These are phyloP conservation scores for Oscheius sp. DNA, from an alignment of 2,888 invertebrate genomes.

Conservation along the genomic window DNA sequence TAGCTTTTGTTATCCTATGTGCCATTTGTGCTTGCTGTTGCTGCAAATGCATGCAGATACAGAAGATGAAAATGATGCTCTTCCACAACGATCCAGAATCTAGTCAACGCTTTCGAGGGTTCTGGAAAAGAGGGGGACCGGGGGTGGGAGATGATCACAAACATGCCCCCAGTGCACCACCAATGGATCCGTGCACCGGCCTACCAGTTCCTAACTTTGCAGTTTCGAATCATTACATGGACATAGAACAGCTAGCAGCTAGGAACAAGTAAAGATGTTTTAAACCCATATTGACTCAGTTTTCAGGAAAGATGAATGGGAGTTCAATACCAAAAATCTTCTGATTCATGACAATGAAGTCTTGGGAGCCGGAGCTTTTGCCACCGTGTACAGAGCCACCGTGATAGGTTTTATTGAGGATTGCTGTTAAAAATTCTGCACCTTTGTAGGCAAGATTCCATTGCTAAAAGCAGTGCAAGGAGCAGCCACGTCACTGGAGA, in stretches of 20 bases:
- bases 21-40: slow-evolving; percentile 47
- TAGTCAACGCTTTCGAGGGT: background rate
- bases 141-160: background rate
- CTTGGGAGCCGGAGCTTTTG: slow-evolving; percentile 66
- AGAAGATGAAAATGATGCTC: slow-evolving; percentile 8
- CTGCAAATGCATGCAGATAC: slow-evolving; percentile 42
- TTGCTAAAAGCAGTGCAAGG: slow-evolving; percentile 45
- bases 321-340: slow-evolving; percentile 54
- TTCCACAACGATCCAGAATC: background rate
- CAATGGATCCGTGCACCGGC: slow-evolving; percentile 5
- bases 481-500: slow-evolving; percentile 43
- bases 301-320: slow-evolving; percentile 63
- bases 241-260: slow-evolving; percentile 48
- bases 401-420: slow-evolving; percentile 45
- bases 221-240: slow-evolving; percentile 55
- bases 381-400: slow-evolving; percentile 61
- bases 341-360: slow-evolving; percentile 57
- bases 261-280: slow-evolving; percentile 31
- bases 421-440: background rate
- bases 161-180: background rate
- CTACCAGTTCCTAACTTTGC: slow-evolving; percentile 37
- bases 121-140: background rate
- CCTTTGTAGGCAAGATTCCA: slow-evolving; percentile 44
- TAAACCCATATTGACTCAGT: background rate
- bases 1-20: slow-evolving; percentile 46